phyloP scores from a whole-genome alignment of 2,888 invertebrate species.

The Lithosia quadra region DNA sequence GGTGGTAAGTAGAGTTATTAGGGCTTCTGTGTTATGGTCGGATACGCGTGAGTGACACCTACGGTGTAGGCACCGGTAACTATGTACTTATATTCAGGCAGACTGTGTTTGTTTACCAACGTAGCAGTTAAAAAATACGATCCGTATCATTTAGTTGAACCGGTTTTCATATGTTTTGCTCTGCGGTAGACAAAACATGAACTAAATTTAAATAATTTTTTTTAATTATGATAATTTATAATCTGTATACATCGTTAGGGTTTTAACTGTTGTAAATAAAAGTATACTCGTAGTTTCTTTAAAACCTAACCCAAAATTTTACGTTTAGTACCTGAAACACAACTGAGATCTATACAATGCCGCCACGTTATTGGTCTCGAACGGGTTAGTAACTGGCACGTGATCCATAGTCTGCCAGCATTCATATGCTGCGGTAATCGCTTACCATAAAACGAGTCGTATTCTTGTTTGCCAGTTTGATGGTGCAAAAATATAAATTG shows the following conservation, averaged over 20 bases:
- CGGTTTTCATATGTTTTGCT: not conserved
- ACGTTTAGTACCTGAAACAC: too few species aligned
- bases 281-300: not conserved
- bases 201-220: not conserved
- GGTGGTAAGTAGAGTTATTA: not conserved
- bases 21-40: not conserved
- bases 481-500: too few species aligned
- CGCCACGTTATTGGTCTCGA: too few species aligned
- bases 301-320: not conserved
- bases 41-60: constrained; percentile 2
- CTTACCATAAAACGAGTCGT: too few species aligned
- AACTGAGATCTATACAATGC: too few species aligned
- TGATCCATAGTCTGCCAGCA: too few species aligned
- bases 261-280: not conserved
- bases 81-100: not conserved
- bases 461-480: too few species aligned
- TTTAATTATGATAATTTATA: not conserved
- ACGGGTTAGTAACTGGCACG: too few species aligned
- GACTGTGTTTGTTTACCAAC: not conserved
- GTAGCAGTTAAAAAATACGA: not conserved
- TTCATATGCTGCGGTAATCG: too few species aligned
- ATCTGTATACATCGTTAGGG: not conserved
- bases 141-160: not conserved
- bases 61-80: not conserved
- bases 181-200: not conserved